Evolutionary conservation across 2,113 vertebrate species (phyloP), one percentile per base, ranked within the genome.

Genomic region (Seriola dumerili): DNA sequence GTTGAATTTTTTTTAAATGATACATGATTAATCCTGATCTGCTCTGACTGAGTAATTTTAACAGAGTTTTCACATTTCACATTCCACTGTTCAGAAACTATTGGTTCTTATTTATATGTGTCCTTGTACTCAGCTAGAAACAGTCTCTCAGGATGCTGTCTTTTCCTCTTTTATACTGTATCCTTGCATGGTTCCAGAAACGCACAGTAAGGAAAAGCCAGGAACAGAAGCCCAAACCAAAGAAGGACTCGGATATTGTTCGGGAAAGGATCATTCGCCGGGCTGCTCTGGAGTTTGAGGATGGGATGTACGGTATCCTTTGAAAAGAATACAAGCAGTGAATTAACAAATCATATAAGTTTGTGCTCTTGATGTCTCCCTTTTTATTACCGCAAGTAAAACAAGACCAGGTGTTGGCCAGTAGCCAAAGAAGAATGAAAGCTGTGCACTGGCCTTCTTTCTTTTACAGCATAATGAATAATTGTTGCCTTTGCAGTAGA

Each of bases 231-330:
- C 86, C 92, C 46, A 97, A 97, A 85, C 94, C 96, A 13, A 96
- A 94, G 82, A 97, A 97, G 73, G 90, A 95, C 40, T 95, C 96
- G 0, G 97, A 98, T 66, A 94, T 97, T 1, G 93, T 98, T 62
- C 96, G 98, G 67, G 98, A 99, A 82, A 94, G 97, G 67, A 99
- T 99, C 92, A 99, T 99, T 87, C 96, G 95, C 54, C 91, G 98
- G 32, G 98, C 98, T 1, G 98, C 98, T 44, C 95, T 99, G 40
- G 98, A 99, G 91, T 99, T 99, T 91, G 94, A 98, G 63, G 97
- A 99, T n/a, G 98, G 98, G 87, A 99, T 99, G 98, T 99, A 98
- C 72, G 98, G 98, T 99, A 99, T 99, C 97, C 97, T 98, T 96
- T 23, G 23, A 66, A 50, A 46, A 19, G 6, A 48, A 76, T 10